These are phyloP conservation scores for Apamea epomidion DNA, from an alignment of 2,888 invertebrate genomes.

Conservation along the genomic window DNA sequence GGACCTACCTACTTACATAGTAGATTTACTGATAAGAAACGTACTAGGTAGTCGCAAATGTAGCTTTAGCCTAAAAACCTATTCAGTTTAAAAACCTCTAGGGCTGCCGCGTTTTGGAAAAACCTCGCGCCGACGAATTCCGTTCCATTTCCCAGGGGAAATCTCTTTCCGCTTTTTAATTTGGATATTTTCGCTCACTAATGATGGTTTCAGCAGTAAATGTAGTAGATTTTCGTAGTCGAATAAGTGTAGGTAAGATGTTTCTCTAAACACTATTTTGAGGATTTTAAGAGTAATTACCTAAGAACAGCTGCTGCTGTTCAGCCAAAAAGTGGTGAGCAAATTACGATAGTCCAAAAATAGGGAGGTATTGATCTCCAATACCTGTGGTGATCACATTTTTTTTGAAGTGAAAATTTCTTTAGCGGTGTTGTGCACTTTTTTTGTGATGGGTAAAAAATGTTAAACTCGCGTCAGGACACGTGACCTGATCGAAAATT, in stretches of 20 bases:
- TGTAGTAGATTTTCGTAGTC: not conserved
- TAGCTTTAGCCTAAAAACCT: slow-evolving; percentile 5
- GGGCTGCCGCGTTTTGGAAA: slow-evolving; percentile 22
- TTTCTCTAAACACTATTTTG: slow-evolving; percentile 11
- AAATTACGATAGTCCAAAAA: not conserved
- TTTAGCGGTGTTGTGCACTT: too few relatives aligned
- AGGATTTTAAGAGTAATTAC: not conserved
- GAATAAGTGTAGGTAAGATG: not conserved
- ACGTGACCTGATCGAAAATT: too few relatives aligned
- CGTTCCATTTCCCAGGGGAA: slow-evolving; percentile 49
- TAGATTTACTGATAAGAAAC: not conserved
- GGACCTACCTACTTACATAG: not conserved
- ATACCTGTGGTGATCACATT: not conserved
- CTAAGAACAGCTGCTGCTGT: not conserved
- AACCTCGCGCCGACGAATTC: slow-evolving; percentile 32
- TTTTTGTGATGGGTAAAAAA: too few relatives aligned
- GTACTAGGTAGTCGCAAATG: slow-evolving; percentile 5
- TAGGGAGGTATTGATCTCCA: not conserved
- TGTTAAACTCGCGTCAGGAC: too few relatives aligned
- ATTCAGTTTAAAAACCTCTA: slow-evolving; percentile 16
- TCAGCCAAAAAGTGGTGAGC: not conserved
- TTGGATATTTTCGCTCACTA: slow-evolving; percentile 57
- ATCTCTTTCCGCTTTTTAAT: slow-evolving; percentile 60
- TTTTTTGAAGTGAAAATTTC: too few relatives aligned
- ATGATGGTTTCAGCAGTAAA: slow-evolving; percentile 35